These are phyloP conservation scores for Cactoblastis cactorum DNA, from an alignment of 2,888 invertebrate species.

Conservation along the genomic window DNA sequence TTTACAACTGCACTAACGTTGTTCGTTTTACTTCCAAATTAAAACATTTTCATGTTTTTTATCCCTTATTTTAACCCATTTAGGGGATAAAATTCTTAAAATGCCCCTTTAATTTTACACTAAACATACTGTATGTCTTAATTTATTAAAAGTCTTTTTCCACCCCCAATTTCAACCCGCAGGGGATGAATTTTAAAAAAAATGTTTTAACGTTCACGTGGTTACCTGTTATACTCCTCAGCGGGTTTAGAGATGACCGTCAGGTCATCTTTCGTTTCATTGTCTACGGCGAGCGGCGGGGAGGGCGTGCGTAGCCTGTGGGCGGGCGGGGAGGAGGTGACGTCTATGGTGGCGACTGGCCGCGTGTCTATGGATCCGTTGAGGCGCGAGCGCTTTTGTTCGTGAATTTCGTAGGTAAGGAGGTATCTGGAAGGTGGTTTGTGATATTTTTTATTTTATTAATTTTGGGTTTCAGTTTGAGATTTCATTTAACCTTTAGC, in stretches of 20 bases:
- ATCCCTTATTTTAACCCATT: too few relatives aligned
- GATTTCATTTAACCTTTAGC: too few relatives aligned
- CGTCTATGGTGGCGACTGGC: slow-evolving; percentile 59
- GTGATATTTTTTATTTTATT: too few relatives aligned
- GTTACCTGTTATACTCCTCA: slow-evolving; percentile 47
- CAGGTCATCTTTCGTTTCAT: slow-evolving; percentile 47
- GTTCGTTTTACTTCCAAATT: too few relatives aligned
- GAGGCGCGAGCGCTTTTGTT: slow-evolving; percentile 41
- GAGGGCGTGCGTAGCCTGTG: slow-evolving; percentile 37
- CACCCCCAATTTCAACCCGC: too few relatives aligned
- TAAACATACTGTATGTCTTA: too few relatives aligned
- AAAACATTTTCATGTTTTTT: too few relatives aligned
- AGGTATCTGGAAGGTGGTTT: slow-evolving; percentile 76
- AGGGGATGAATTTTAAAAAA: neutral
- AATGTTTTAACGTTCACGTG: neutral
- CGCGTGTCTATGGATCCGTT: slow-evolving; percentile 46
- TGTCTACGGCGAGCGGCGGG: slow-evolving; percentile 28
- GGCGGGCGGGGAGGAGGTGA: slow-evolving; percentile 61
- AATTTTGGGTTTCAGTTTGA: too few relatives aligned
- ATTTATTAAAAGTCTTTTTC: too few relatives aligned
- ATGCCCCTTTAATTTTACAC: too few relatives aligned
- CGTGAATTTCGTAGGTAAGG: slow-evolving; percentile 82
- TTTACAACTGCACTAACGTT: too few relatives aligned
- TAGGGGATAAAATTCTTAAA: too few relatives aligned
- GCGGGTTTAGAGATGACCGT: slow-evolving; percentile 52